Base-by-base conservation (phyloP, 1,140 invertebrate species). In the Drosophila murphyi region DNA sequence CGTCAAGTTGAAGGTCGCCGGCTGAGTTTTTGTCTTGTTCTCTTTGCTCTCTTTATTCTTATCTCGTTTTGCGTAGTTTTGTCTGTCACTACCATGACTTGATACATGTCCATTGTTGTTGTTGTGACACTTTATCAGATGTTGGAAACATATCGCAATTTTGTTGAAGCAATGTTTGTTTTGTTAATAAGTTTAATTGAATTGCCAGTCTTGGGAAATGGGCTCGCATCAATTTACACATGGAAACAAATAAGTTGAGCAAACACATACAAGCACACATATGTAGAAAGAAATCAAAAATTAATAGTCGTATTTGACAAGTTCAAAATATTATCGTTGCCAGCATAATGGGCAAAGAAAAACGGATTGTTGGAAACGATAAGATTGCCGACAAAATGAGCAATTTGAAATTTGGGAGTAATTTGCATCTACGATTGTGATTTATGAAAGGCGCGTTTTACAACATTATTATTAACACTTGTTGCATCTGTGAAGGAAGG, bases 171-270 rank as follows among this genome's bases (percentile, higher is more conserved):
- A 32, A 45, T 52, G 50, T 62, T 73, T 78, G 72, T 29, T 28
- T 37, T 52, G 51, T 78, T 51, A 75, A 65, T 71, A 65, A 52
- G 39, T 76, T 72, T 62, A 68, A 88, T 89, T 83, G 74, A 83
- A 83, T 73, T 89, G 63, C 70, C 52, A 68, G 76, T 63, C 69
- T 68, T 50, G 64, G 41, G 7, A 12, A 28, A 73, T 45, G 47
- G 61, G 41, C 37, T 54, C 32, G 32, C 35, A 54, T 64, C 47
- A 64, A 75, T 65, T 65, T 60, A 54, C 72, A 74, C 72, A 63
- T 74, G 37, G 57, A 52, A 74, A 70, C 65, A 62, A 74, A 57
- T 43, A 56, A 57, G 10, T 4, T 39, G 55, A 29, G 39, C 45
- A 43, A 51, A 37, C 51, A 50, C 39, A 50, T n/a, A 35, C n/a